A percentile compares a stretch with the other conserved stretches of the same genome.
Conservation (phyloP, 1,140 invertebrate species). For the Aphis craccivora region DNA sequence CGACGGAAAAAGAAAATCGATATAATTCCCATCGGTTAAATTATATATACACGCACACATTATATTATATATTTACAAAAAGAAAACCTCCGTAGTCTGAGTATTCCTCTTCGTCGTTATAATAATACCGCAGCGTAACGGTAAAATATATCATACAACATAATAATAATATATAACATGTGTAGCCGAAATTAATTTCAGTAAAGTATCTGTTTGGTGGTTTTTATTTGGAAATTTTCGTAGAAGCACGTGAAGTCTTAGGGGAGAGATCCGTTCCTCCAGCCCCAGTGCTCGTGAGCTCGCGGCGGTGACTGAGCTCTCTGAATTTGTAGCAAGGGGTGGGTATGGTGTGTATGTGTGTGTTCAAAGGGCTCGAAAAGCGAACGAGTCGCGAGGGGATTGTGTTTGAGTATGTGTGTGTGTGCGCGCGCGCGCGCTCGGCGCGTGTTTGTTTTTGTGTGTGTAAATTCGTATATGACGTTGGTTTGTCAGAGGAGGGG, state of each 20-base stretch:
- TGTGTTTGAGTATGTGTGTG: not conserved
- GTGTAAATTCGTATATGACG: not conserved
- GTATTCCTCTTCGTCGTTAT: not conserved
- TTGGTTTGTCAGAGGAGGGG: not conserved
- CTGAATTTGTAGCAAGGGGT: not conserved
- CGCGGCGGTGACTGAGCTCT: not conserved
- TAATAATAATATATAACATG: not conserved
- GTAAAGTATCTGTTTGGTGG: constrained; percentile 21
- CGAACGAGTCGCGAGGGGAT: constrained; percentile 2
- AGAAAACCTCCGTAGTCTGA: not conserved
- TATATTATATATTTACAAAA: constrained; percentile 6
- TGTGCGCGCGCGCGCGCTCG: not conserved
- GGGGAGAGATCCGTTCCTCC: not conserved
- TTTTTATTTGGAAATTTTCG: constrained; percentile 10
- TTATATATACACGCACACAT: not conserved
- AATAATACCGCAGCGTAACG: not conserved
- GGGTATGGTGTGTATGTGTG: not conserved
- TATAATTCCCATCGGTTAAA: constrained; percentile 7
- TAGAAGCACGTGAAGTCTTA: not conserved
- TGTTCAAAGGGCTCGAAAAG: constrained; percentile 3
- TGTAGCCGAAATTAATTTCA: constrained; percentile 24
- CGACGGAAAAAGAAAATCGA: not conserved
- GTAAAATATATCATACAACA: constrained; percentile 8
- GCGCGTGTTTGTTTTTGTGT: not conserved
- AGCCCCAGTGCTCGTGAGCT: not conserved